A percentile compares a stretch with the other conserved stretches of the same genome.
These are phyloP conservation scores for Platynereis dumerilii DNA, from an alignment of 2,888 invertebrate genomes.

Conservation along the genomic window DNA sequence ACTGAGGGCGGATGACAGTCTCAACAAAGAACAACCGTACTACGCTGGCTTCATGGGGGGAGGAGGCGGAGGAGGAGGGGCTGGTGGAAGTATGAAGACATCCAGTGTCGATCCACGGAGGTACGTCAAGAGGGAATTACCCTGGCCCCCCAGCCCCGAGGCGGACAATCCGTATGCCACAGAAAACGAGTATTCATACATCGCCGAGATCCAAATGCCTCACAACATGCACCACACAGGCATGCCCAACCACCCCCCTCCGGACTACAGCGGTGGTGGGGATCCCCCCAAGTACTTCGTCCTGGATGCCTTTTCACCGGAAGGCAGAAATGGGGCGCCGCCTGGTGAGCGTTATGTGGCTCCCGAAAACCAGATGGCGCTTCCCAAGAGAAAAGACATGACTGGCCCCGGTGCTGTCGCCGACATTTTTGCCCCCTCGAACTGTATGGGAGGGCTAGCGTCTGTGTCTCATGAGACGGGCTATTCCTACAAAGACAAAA, in stretches of 20 bases:
- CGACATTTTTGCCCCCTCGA: no score
- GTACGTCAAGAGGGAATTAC: constrained; percentile 17
- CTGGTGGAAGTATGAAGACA: neutral
- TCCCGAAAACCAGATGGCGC: neutral
- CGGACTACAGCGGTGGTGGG: neutral
- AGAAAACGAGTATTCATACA: constrained; percentile 26
- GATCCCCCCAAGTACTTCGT: constrained; percentile 26
- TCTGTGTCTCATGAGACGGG: no score
- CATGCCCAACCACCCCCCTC: constrained; percentile 4
- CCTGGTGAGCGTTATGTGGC: constrained; percentile 4
- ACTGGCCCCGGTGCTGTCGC: no score
- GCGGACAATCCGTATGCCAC: constrained; percentile 15
- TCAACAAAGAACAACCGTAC: constrained; percentile 22
- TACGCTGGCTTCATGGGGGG: constrained; percentile 22
- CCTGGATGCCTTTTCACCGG: constrained; percentile 11
- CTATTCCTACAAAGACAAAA: no score
- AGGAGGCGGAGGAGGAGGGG: no score
- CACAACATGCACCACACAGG: neutral
- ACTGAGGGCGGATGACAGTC: constrained; percentile 2
- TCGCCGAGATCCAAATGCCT: constrained; percentile 18
- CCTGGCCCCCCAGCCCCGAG: constrained; percentile 18
- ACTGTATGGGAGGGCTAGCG: no score
- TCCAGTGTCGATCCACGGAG: neutral
- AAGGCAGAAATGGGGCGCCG: neutral
- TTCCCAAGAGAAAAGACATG: no score